These are phyloP conservation scores for Electrophaes corylata DNA, from an alignment of 2,888 invertebrate genomes.

Conservation along the genomic window DNA sequence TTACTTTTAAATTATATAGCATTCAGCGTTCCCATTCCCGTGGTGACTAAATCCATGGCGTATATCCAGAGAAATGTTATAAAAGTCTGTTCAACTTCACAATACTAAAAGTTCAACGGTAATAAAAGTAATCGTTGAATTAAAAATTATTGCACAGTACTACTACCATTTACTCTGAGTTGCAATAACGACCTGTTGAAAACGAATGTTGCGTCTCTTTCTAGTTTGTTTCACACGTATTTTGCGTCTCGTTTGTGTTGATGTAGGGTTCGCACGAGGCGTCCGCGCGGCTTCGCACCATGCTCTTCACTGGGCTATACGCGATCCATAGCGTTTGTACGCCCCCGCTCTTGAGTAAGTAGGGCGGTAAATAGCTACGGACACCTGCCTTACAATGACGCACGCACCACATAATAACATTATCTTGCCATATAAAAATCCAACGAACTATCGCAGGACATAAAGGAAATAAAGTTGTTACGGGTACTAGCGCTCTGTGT, in stretches of 20 bases:
- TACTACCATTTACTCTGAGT: conserved; percentile 77
- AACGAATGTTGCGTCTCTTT: conserved; percentile 67
- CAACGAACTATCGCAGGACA: not conserved
- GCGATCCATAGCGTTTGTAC: conserved; percentile 75
- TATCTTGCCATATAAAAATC: conserved; percentile 26
- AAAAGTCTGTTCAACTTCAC: conserved; percentile 44
- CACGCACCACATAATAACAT: conserved; percentile 54
- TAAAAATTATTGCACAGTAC: conserved; percentile 73
- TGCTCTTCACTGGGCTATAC: conserved; percentile 70
- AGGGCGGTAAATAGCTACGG: conserved; percentile 76
- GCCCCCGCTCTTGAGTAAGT: conserved; percentile 71
- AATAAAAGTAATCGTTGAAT: conserved; percentile 60
- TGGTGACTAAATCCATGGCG: conserved; percentile 42
- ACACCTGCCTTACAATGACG: conserved; percentile 69
- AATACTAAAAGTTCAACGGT: conserved; percentile 62
- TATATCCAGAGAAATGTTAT: conserved; percentile 46
- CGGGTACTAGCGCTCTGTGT: not conserved
- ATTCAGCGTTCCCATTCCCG: conserved; percentile 12
- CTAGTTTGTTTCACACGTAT: conserved; percentile 56
- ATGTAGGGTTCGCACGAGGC: conserved; percentile 55
- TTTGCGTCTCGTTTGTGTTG: conserved; percentile 59
- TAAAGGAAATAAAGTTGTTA: not conserved
- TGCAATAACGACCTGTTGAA: conserved; percentile 83
- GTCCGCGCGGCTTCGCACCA: conserved; percentile 74
- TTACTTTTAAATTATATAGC: too few relatives aligned